Evolutionary conservation across 2,797 vertebrate species (phyloP).

Genomic region (Bufotes viridis): DNA sequence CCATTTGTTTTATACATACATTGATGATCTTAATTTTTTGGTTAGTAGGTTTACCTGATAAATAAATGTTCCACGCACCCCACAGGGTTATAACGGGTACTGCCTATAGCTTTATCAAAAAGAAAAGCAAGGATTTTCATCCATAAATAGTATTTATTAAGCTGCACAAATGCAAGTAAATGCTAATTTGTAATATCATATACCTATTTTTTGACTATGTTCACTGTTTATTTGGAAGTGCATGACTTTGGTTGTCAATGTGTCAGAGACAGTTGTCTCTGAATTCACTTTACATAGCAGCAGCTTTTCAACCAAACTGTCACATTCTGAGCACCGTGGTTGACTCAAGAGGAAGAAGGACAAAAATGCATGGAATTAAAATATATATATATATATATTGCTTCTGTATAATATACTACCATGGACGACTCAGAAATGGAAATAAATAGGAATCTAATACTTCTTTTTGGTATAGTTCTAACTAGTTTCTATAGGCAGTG

Average conservation of each 20-base stretch:
- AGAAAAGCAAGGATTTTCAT: neutral
- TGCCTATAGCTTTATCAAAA: neutral
- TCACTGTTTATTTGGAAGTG: slow-evolving; percentile 24
- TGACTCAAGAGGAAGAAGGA: neutral
- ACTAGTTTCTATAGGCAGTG: neutral
- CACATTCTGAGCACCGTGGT: neutral
- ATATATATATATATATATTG: neutral
- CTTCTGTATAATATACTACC: neutral
- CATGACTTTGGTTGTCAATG: slow-evolving; percentile 24
- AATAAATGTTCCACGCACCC: neutral
- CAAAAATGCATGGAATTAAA: slow-evolving; percentile 2
- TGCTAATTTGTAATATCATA: slow-evolving; percentile 35
- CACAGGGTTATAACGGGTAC: neutral
- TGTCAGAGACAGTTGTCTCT: slow-evolving; percentile 25
- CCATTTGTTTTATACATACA: neutral
- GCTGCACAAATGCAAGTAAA: slow-evolving; percentile 6
- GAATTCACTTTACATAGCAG: slow-evolving; percentile 25
- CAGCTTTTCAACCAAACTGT: slow-evolving; percentile 30
- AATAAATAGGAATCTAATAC: neutral
- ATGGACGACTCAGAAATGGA: no score
- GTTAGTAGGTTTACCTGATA: neutral
- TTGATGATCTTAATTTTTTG: neutral
- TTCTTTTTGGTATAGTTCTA: neutral
- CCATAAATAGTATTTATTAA: slow-evolving; percentile 14
- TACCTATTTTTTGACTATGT: slow-evolving; percentile 32